Percentiles rank a stretch among this genome's conserved stretches.
phyloP scores from a whole-genome alignment of 2,797 vertebrate species.

The Harpagifer antarcticus region DNA sequence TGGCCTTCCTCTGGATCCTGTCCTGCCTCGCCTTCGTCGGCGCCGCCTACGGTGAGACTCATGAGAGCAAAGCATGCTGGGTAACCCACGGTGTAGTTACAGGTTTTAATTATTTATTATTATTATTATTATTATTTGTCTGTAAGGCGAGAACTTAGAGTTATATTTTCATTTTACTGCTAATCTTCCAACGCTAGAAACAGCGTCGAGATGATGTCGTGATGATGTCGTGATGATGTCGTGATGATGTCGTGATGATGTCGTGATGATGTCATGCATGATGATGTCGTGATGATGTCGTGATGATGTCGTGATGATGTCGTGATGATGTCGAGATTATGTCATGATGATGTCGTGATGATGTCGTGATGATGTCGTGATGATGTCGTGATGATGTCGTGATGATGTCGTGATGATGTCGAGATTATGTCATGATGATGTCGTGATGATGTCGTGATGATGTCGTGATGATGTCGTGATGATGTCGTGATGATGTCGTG shows the following conservation, averaged over 20 bases:
- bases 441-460: constrained; percentile 8
- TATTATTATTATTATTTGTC: too few species aligned
- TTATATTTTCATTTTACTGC: too few species aligned
- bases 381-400: constrained; percentile 2
- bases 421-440: constrained; percentile 10
- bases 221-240: too few species aligned
- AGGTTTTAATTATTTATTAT: too few species aligned
- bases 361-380: constrained; percentile 4
- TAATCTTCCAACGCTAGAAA: too few species aligned
- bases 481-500: constrained; percentile 2
- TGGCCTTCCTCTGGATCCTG: constrained; percentile 84
- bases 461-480: constrained; percentile 5
- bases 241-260: too few species aligned
- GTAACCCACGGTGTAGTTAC: not conserved
- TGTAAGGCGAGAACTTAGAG: too few species aligned
- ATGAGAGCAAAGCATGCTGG: constrained; percentile 9
- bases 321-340: constrained; percentile 9
- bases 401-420: constrained; percentile 2
- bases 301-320: too few species aligned
- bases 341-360: constrained; percentile 11
- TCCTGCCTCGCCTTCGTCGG: constrained; percentile 81
- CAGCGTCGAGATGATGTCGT: too few species aligned
- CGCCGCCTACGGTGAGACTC: constrained; percentile 77
- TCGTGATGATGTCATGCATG: accelerated
- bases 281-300: not conserved